These are phyloP conservation scores for Oscheius sp. DNA, from an alignment of 2,888 invertebrate species.

Conservation along the genomic window DNA sequence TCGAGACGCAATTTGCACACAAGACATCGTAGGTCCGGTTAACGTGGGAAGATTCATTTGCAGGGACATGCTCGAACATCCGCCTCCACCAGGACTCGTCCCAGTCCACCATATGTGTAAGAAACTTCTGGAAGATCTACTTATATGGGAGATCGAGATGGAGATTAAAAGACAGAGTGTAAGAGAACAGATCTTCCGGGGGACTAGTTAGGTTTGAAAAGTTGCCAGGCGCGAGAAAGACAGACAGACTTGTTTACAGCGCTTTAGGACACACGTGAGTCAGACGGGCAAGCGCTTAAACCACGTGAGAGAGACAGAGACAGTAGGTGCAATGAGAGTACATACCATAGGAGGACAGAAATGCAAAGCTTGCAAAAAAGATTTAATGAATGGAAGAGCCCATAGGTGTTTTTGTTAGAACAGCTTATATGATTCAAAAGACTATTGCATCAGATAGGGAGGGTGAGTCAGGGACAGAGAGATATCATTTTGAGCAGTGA, in stretches of 20 bases:
- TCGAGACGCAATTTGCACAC: constrained; percentile 50
- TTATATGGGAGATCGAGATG: not conserved
- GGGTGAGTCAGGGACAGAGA: too few species aligned
- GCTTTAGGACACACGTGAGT: constrained; percentile 14
- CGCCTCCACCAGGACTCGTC: constrained; percentile 30
- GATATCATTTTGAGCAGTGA: too few species aligned
- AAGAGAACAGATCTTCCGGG: not conserved
- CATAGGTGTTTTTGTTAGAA: too few species aligned
- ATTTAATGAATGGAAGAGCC: too few species aligned
- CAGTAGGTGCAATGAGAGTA: too few species aligned
- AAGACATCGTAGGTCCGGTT: constrained; percentile 44
- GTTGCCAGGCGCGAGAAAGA: not conserved
- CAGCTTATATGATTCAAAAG: too few species aligned
- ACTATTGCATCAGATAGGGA: too few species aligned
- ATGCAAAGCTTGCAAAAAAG: too few species aligned
- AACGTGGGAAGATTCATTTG: constrained; percentile 26
- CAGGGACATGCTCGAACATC: constrained; percentile 8
- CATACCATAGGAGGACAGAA: too few species aligned
- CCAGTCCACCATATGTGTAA: not conserved
- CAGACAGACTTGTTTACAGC: constrained; percentile 28
- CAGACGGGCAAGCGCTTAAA: too few species aligned
- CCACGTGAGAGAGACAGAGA: too few species aligned
- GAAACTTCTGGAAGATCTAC: not conserved
- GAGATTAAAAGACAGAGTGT: constrained; percentile 1
- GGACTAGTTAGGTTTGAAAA: not conserved